Percentiles rank a stretch among this genome's conserved stretches.
Conservation (phyloP, 2,113 vertebrate genomes). For the Pteropus alecto region DNA sequence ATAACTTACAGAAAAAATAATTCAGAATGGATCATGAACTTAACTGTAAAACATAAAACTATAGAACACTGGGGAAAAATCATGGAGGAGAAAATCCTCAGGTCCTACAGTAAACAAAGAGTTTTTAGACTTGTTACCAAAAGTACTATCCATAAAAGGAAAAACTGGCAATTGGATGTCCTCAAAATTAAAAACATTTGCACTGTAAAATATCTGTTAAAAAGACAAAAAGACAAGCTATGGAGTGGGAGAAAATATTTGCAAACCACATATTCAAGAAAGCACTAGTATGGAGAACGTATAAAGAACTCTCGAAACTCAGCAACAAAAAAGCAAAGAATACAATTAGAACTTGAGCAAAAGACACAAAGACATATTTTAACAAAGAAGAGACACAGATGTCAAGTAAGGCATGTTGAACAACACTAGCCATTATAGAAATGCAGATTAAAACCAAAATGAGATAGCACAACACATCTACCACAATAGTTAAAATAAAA, state of each 20-base stretch:
- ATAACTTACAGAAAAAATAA: not conserved
- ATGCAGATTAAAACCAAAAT: not conserved
- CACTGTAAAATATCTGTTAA: not conserved
- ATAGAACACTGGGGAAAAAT: not conserved
- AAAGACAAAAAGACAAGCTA: not conserved
- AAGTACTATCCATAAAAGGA: not conserved
- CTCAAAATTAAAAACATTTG: not conserved
- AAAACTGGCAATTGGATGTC: not conserved
- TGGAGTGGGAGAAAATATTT: not conserved
- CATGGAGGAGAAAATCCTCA: not conserved
- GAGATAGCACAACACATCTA: not conserved
- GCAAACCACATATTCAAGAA: not conserved
- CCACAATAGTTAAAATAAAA: not conserved
- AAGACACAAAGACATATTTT: not conserved
- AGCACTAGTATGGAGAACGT: not conserved
- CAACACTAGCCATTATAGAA: not conserved
- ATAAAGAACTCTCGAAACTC: not conserved
- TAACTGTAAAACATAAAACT: not conserved
- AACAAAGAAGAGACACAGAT: not conserved
- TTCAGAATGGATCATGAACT: not conserved
- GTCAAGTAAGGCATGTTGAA: not conserved
- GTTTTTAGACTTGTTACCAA: not conserved
- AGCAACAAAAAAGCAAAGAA: not conserved
- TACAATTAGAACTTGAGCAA: not conserved
- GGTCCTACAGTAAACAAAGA: not conserved